Evolutionary conservation across 2,113 vertebrate genomes (phyloP), one percentile per base, ranked within the genome.

Genomic region (Lepus timidus): DNA sequence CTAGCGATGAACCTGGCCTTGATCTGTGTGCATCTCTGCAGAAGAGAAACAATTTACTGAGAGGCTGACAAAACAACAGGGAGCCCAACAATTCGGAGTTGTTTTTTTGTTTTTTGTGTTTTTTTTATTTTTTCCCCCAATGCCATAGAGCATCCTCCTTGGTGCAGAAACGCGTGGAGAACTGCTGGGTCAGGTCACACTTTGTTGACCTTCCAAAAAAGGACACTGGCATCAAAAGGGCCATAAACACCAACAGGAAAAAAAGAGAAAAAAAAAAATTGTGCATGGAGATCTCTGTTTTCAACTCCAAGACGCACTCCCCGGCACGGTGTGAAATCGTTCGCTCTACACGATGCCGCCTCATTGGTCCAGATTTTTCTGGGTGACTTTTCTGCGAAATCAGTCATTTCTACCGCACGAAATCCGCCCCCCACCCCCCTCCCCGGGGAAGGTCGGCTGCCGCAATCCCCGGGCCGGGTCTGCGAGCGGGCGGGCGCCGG

Each of bases 201-300:
- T 71, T 80, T 87, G 71, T 64, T 96, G 92, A 97, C 97, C 96
- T 97, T 95, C 73, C 88, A 79, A 39, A 94, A 44, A 96, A 96
- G 90, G 97, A 6, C 96, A 92, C 4, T 68, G 52, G 81, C 36
- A 17, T 86, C 74, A 64, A 87, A 93, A 68, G 27, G 62, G 3
- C 20, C 68, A 44, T 55, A 81, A 51, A 78, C 3, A 39, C 17
- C 19, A 70, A 17, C 51, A n/a, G 19, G 4, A 49, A 36, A 5
- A 36, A 7, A 49, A 44, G 33, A 65, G 23, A 55, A 9, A 16
- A 49, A 27, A 36, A 4, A 10, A 79, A 51, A 73, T 51, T 25
- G 49, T 61, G 76, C 7, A 6, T 76, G 6, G 9, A 67, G 62
- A 36, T n/a, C 17, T 76, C 81, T 62, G 79, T 36, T 85, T 65